phyloP scores from a whole-genome alignment of 2,113 vertebrate species.

The Cairina moschata region DNA sequence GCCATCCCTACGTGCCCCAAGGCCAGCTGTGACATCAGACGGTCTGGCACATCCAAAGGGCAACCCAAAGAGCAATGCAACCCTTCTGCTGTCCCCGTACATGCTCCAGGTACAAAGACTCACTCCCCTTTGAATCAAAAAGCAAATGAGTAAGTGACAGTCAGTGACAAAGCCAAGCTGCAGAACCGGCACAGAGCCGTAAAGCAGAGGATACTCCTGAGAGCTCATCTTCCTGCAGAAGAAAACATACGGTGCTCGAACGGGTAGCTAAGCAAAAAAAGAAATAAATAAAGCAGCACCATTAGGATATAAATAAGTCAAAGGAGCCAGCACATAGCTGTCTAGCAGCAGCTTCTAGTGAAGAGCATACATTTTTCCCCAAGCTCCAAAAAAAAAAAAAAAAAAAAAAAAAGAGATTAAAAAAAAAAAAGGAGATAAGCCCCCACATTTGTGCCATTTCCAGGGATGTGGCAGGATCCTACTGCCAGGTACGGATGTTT shows the following conservation, averaged over 20 bases:
- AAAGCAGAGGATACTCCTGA: background rate
- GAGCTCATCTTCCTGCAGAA: background rate
- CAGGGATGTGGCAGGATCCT: background rate
- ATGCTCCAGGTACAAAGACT: background rate
- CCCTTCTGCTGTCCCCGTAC: background rate
- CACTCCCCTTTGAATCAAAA: background rate
- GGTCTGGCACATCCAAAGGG: background rate
- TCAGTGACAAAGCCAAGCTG: background rate
- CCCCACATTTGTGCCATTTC: background rate
- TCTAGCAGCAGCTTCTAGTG: slow-evolving; percentile 27
- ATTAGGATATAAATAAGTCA: slow-evolving; percentile 30
- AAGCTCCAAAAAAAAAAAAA: background rate
- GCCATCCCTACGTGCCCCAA: background rate
- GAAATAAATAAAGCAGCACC: slow-evolving; percentile 31
- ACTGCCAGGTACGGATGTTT: background rate
- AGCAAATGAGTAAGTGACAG: background rate
- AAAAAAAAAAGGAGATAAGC: background rate
- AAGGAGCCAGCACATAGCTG: background rate
- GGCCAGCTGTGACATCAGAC: background rate
- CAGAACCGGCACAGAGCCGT: slow-evolving; percentile 9
- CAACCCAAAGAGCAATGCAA: background rate
- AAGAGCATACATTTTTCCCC: slow-evolving; percentile 44
- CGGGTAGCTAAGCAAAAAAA: background rate
- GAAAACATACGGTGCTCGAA: background rate
- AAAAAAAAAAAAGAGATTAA: too few species aligned